A percentile compares a stretch with the other conserved stretches of the same genome.
Evolutionary conservation across 2,797 vertebrate species (phyloP).

Genomic region (Mus minutoides): DNA sequence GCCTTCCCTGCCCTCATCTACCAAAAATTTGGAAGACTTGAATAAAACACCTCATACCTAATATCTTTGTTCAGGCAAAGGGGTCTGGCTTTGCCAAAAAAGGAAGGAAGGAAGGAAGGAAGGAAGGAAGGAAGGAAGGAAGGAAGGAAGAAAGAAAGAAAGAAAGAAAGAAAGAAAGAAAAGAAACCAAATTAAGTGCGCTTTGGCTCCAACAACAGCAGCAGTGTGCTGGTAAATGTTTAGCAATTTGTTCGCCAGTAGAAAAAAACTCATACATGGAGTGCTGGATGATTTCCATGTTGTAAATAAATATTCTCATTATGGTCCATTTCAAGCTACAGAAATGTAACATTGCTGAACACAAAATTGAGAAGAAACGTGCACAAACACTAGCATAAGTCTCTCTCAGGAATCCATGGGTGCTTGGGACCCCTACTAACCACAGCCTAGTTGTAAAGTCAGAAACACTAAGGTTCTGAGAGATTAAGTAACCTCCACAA

Average conservation of each 20-base stretch:
- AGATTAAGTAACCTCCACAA: background rate
- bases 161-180: background rate
- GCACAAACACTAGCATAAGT: background rate
- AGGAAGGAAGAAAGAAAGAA: too few species aligned
- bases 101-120: background rate
- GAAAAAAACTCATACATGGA: background rate
- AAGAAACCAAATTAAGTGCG: slow-evolving; percentile 6
- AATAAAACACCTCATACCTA: background rate
- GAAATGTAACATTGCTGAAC: background rate
- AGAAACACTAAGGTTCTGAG: background rate
- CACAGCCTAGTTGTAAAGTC: background rate
- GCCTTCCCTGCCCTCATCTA: background rate
- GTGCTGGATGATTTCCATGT: background rate
- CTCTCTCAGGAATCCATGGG: background rate
- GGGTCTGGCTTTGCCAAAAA: slow-evolving; percentile 30
- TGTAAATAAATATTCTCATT: background rate
- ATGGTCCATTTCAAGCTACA: slow-evolving; percentile 4
- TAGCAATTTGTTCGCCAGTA: background rate
- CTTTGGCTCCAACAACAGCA: background rate
- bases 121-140: background rate
- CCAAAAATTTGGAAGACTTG: slow-evolving; percentile 27
- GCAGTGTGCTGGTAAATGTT: background rate
- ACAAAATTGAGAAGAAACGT: background rate
- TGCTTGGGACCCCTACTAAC: background rate
- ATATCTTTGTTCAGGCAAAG: background rate